Evolutionary conservation across 2,888 invertebrate species (phyloP).

Genomic region (Drosophila niveifrons): DNA sequence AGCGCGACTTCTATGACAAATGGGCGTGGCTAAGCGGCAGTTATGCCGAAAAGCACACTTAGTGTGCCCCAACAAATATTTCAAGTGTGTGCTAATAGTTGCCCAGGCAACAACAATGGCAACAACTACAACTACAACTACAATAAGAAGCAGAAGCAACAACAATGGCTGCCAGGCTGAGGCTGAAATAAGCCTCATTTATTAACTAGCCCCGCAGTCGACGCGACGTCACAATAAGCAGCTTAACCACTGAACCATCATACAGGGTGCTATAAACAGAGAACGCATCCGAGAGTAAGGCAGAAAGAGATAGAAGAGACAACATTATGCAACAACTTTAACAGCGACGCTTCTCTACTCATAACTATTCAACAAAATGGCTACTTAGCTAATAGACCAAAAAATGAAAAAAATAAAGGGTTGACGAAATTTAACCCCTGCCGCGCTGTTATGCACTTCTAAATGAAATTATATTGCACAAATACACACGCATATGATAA

Average conservation of each 20-base stretch:
- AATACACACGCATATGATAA: slow-evolving; percentile 31
- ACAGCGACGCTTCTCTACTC: not conserved
- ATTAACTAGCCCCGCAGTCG: slow-evolving; percentile 54
- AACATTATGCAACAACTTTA: slow-evolving; percentile 69
- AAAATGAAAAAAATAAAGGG: slow-evolving; percentile 51
- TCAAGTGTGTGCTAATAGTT: slow-evolving; percentile 67
- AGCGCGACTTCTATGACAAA: slow-evolving; percentile 74
- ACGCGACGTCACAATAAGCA: slow-evolving; percentile 64
- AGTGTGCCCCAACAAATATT: slow-evolving; percentile 57
- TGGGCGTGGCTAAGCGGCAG: slow-evolving; percentile 71
- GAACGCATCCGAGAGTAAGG: not conserved
- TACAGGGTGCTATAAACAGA: slow-evolving; percentile 45
- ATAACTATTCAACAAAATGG: slow-evolving; percentile 79
- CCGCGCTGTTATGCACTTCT: slow-evolving; percentile 48
- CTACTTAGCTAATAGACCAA: slow-evolving; percentile 74
- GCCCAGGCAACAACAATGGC: slow-evolving; percentile 45
- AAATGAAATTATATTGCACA: slow-evolving; percentile 77
- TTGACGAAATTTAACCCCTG: slow-evolving; percentile 80
- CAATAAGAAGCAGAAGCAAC: slow-evolving; percentile 26
- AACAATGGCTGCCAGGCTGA: slow-evolving; percentile 56
- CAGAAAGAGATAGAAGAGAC: slow-evolving; percentile 5
- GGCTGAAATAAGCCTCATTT: slow-evolving; percentile 60
- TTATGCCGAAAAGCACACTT: slow-evolving; percentile 70
- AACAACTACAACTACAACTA: slow-evolving; percentile 27
- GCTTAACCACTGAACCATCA: slow-evolving; percentile 63